Conservation (phyloP, 2,113 vertebrate species). For the Ophthalmolycus amberensis region DNA sequence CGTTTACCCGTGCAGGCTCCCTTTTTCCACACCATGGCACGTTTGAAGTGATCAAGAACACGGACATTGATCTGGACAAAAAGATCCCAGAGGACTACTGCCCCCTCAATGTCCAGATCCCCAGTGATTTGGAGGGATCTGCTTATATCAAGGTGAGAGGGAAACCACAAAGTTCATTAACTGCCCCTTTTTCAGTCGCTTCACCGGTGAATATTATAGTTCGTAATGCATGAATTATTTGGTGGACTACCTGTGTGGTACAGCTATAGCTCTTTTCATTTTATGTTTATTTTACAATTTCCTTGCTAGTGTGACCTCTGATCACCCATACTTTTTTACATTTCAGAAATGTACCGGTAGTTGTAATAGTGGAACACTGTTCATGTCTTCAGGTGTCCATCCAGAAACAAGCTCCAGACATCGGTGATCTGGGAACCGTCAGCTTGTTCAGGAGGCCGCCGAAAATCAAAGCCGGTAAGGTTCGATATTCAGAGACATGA, state of each 20-base stretch:
- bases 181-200: no score
- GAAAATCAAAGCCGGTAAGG: constrained; percentile 91
- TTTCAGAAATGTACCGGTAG: neutral
- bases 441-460: constrained; percentile 91
- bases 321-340: neutral
- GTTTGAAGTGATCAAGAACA: constrained; percentile 99
- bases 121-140: constrained; percentile 96
- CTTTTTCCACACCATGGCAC: constrained; percentile 97
- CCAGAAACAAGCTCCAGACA: constrained; percentile 97
- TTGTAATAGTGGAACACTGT: neutral
- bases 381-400: constrained; percentile 90
- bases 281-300: neutral
- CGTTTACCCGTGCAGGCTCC: constrained; percentile 84
- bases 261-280: neutral
- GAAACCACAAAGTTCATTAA: no score
- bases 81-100: constrained; percentile 98
- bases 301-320: neutral
- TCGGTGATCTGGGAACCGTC: constrained; percentile 95
- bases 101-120: constrained; percentile 95
- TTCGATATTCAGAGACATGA: neutral
- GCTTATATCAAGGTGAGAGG: constrained; percentile 93
- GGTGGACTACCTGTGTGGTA: neutral
- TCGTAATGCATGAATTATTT: neutral
- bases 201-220: no score
- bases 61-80: constrained; percentile 97